Evolutionary conservation across 2,888 invertebrate genomes (phyloP).

Genomic region (Dicyrtoma fusca): DNA sequence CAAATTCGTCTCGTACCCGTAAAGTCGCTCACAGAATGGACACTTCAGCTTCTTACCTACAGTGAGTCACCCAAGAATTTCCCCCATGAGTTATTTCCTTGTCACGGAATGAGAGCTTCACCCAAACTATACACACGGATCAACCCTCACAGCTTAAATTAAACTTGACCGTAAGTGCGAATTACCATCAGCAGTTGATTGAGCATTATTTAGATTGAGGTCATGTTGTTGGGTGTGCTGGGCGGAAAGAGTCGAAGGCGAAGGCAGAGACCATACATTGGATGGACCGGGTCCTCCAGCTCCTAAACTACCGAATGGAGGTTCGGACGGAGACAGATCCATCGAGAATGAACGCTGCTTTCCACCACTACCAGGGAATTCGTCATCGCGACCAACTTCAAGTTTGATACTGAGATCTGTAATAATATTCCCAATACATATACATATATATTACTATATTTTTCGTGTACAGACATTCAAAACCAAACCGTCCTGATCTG

Average conservation of each 20-base stretch:
- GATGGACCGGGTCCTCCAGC: conserved; percentile 53
- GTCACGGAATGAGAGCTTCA: no score
- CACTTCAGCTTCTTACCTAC: conserved; percentile 92
- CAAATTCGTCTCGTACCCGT: conserved; percentile 90
- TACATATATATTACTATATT: no score
- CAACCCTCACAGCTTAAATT: background rate
- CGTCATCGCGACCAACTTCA: conserved; percentile 61
- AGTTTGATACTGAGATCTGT: conserved; percentile 78
- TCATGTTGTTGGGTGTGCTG: conserved; percentile 52
- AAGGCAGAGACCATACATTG: conserved; percentile 54
- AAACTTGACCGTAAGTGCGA: background rate
- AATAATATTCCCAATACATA: background rate
- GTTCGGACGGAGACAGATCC: conserved; percentile 57
- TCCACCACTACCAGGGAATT: conserved; percentile 48
- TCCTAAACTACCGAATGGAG: conserved; percentile 52
- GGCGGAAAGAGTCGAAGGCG: conserved; percentile 54
- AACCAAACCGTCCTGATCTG: no score
- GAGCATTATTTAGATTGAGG: conserved; percentile 53
- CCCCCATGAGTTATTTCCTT: no score
- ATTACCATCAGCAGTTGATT: conserved; percentile 56
- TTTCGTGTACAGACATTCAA: no score
- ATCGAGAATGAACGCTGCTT: conserved; percentile 57
- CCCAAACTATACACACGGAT: no score
- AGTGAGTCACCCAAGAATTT: background rate
- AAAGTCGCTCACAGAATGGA: conserved; percentile 87